phyloP scores from a whole-genome alignment of 2,113 vertebrate genomes.

The Zapornia atra region DNA sequence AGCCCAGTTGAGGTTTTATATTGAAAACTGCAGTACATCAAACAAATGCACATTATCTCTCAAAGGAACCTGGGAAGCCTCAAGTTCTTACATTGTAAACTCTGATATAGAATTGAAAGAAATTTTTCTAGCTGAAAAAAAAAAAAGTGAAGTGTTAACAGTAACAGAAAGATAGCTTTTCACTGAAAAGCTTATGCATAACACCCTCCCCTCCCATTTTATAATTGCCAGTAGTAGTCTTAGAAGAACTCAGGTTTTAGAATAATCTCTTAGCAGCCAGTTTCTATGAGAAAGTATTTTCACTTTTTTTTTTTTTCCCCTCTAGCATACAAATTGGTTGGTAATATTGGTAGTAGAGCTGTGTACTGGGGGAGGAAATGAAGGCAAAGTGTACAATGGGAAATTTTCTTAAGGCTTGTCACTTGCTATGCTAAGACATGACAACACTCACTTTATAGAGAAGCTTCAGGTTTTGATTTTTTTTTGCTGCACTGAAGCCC shows the following conservation, averaged over 20 bases:
- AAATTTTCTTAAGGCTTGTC: background rate
- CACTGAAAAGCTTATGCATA: background rate
- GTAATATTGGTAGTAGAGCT: background rate
- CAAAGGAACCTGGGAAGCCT: constrained; percentile 39
- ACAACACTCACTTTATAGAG: background rate
- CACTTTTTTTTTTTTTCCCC: background rate
- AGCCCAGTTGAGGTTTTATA: constrained; percentile 32
- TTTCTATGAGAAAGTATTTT: background rate
- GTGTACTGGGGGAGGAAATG: background rate
- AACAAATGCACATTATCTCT: constrained; percentile 17
- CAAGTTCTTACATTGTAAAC: constrained; percentile 24
- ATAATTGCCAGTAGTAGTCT: background rate
- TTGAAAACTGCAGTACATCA: constrained; percentile 38
- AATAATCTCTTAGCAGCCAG: background rate
- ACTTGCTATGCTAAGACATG: background rate
- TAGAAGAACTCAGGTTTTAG: background rate
- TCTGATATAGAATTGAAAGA: constrained; percentile 8
- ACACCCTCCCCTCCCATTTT: background rate
- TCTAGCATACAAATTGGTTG: background rate
- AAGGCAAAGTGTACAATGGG: background rate
- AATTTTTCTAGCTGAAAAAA: background rate
- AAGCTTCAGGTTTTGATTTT: background rate
- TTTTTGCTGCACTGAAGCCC: background rate
- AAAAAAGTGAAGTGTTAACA: background rate
- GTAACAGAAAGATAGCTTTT: background rate